Conservation (phyloP, 2,797 vertebrate species). For the Rhadinocentrus ornatus region DNA sequence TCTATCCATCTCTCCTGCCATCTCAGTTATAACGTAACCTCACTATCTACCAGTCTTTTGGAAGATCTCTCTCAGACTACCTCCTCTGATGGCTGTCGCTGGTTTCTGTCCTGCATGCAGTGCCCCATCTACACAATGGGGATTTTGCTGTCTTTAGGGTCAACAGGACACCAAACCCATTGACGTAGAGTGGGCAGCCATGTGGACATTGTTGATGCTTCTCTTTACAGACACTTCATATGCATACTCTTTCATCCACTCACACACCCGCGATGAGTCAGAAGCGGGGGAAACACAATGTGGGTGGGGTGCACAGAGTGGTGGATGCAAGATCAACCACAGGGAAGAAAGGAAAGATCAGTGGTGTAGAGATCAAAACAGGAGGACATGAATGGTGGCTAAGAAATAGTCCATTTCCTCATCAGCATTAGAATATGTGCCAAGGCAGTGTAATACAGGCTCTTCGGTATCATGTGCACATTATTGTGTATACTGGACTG, state of each 20-base stretch:
- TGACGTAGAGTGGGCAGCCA: constrained; percentile 32
- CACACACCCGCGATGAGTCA: constrained; percentile 54
- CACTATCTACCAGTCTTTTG: constrained; percentile 10
- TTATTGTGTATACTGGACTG: background rate
- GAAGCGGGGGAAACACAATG: constrained; percentile 49
- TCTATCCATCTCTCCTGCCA: constrained; percentile 7
- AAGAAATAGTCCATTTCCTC: constrained; percentile 30
- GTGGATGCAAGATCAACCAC: constrained; percentile 38
- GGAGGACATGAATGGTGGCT: constrained; percentile 20
- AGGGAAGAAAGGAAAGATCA: constrained; percentile 18
- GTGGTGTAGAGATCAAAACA: constrained; percentile 41
- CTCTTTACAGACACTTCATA: constrained; percentile 36
- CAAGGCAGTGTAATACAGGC: constrained; percentile 1
- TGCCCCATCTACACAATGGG: constrained; percentile 5
- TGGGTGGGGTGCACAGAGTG: constrained; percentile 37
- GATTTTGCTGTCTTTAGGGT: constrained; percentile 1
- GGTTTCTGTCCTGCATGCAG: constrained; percentile 2
- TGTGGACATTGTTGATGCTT: constrained; percentile 30
- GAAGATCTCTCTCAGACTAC: background rate
- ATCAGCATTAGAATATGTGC: constrained; percentile 29
- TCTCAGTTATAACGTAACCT: constrained; percentile 19
- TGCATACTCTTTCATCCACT: constrained; percentile 29
- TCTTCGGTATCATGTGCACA: background rate
- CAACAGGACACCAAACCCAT: constrained; percentile 23
- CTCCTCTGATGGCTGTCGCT: constrained; percentile 11